phyloP scores from a whole-genome alignment of 2,797 vertebrate species.

The Trichosurus vulpecula region DNA sequence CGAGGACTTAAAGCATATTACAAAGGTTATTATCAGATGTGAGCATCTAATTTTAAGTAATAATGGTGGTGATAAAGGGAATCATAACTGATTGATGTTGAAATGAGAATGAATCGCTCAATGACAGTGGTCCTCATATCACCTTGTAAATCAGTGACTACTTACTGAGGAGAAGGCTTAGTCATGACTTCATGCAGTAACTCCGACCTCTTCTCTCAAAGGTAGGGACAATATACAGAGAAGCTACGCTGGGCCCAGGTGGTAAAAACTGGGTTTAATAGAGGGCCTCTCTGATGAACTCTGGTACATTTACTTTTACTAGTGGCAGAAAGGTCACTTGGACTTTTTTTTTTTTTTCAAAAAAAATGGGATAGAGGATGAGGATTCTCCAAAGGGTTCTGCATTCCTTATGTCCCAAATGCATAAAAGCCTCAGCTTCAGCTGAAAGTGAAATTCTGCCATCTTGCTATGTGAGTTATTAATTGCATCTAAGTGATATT shows the following conservation, averaged over 20 bases:
- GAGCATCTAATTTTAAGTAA: constrained; percentile 52
- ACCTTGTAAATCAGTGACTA: constrained; percentile 44
- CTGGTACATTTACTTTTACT: neutral
- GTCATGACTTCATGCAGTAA: neutral
- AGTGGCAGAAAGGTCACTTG: neutral
- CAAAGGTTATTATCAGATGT: constrained; percentile 40
- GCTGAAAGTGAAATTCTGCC: neutral
- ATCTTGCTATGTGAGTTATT: neutral
- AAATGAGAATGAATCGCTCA: constrained; percentile 29
- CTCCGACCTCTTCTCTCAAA: neutral
- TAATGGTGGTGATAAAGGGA: constrained; percentile 34
- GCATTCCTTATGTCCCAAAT: neutral
- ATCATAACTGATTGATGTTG: constrained; percentile 46
- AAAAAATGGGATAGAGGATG: neutral
- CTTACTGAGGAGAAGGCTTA: accelerated
- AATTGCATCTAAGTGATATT: neutral
- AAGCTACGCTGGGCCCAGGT: neutral
- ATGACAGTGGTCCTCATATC: constrained; percentile 17
- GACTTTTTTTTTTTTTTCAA: neutral
- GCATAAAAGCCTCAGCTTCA: neutral
- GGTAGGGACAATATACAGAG: neutral
- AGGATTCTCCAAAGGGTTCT: neutral
- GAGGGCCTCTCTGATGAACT: neutral
- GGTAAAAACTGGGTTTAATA: neutral
- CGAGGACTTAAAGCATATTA: constrained; percentile 34